phyloP scores from a whole-genome alignment of 2,113 vertebrate species.

The Ornithorhynchus anatinus region DNA sequence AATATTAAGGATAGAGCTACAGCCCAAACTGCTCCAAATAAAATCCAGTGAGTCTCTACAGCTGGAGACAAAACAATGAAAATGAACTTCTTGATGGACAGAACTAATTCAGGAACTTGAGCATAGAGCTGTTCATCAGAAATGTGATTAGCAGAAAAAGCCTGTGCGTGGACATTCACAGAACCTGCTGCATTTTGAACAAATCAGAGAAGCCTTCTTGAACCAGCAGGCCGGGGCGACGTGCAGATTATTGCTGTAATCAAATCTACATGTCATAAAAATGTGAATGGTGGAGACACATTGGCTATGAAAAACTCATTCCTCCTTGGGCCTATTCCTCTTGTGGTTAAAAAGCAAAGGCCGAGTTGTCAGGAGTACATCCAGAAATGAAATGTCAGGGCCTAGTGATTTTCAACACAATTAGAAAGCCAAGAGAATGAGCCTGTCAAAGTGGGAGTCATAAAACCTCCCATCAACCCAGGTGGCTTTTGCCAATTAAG shows the following conservation, averaged over 20 bases:
- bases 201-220: not conserved
- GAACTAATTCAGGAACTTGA: not conserved
- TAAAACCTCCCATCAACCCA: not conserved
- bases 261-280: not conserved
- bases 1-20: no score
- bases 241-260: not conserved
- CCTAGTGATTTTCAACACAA: not conserved
- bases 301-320: not conserved
- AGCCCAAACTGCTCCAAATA: no score
- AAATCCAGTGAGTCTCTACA: no score
- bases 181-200: not conserved
- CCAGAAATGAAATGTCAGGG: not conserved
- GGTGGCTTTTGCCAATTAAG: not conserved
- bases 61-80: not conserved
- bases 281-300: not conserved
- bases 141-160: not conserved
- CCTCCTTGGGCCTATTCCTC: not conserved
- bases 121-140: no score
- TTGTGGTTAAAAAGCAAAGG: not conserved
- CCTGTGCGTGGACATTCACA: not conserved
- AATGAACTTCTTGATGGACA: not conserved
- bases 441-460: not conserved
- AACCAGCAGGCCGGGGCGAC: not conserved
- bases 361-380: not conserved
- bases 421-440: not conserved